These are phyloP conservation scores for Mungos mungo DNA, from an alignment of 2,113 vertebrate species.

Conservation along the genomic window DNA sequence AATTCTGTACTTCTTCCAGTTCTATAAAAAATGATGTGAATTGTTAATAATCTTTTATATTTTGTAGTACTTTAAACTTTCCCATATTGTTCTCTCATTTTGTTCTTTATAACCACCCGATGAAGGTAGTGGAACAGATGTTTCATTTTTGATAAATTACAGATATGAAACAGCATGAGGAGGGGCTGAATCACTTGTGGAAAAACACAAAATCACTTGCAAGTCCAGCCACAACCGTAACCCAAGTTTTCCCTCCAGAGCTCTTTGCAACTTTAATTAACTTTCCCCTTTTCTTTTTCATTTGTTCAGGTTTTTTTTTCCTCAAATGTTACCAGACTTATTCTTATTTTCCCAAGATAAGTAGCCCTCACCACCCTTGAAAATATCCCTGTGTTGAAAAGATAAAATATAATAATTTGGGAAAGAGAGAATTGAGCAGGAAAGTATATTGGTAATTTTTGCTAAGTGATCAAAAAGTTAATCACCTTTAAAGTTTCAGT, in stretches of 20 bases:
- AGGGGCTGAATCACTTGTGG: neutral
- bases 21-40: conserved; percentile 13
- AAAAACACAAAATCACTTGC: neutral
- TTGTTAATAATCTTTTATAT: conserved; percentile 10
- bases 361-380: neutral
- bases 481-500: conserved; percentile 17
- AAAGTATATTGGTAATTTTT: neutral
- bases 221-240: neutral
- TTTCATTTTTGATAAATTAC: neutral
- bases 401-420: neutral
- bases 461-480: neutral
- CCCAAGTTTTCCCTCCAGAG: neutral
- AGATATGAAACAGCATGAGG: neutral
- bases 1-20: neutral
- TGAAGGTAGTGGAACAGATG: neutral
- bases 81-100: neutral
- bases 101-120: neutral
- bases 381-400: neutral
- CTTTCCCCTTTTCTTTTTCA: neutral
- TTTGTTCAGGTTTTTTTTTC: neutral
- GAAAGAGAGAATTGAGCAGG: neutral
- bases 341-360: neutral
- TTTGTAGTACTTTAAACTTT: conserved; percentile 47
- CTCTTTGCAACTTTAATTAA: conserved; percentile 20
- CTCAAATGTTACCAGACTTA: neutral